Conservation (phyloP, 2,888 invertebrate species). For the Dolichomitus sp. region DNA sequence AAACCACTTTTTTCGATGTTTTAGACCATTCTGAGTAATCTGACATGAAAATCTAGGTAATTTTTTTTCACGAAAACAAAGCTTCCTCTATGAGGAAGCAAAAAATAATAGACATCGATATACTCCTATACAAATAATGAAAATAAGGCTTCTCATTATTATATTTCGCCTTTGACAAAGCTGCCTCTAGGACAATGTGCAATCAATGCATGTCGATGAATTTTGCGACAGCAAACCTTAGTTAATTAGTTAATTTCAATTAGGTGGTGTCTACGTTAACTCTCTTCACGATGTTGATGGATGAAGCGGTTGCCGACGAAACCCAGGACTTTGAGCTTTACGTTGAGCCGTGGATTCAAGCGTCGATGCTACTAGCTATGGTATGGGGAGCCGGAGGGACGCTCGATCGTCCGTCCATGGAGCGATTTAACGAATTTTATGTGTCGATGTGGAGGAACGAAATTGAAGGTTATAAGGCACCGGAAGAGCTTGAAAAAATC, state of each 20-base stretch:
- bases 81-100: too few relatives aligned
- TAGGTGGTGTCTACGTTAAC: constrained; percentile 91
- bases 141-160: too few relatives aligned
- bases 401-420: constrained; percentile 91
- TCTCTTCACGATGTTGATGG: constrained; percentile 92
- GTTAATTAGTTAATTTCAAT: constrained; percentile 86
- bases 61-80: too few relatives aligned
- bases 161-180: too few relatives aligned
- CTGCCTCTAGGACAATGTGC: too few relatives aligned
- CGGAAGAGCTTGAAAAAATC: constrained; percentile 89
- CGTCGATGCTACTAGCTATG: constrained; percentile 91
- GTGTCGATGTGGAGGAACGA: constrained; percentile 87
- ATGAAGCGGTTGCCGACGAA: constrained; percentile 90
- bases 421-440: constrained; percentile 89
- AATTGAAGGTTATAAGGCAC: constrained; percentile 87
- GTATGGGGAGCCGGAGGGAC: constrained; percentile 96
- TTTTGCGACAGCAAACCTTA: too few relatives aligned
- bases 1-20: too few relatives aligned
- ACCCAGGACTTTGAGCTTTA: constrained; percentile 90
- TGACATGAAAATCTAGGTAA: too few relatives aligned
- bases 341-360: constrained; percentile 91
- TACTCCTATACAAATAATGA: too few relatives aligned
- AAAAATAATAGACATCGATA: too few relatives aligned
- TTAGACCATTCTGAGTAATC: too few relatives aligned
- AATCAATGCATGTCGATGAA: too few relatives aligned